These are phyloP conservation scores for Macropus fuliginosus DNA, from an alignment of 2,797 vertebrate species.

Conservation along the genomic window DNA sequence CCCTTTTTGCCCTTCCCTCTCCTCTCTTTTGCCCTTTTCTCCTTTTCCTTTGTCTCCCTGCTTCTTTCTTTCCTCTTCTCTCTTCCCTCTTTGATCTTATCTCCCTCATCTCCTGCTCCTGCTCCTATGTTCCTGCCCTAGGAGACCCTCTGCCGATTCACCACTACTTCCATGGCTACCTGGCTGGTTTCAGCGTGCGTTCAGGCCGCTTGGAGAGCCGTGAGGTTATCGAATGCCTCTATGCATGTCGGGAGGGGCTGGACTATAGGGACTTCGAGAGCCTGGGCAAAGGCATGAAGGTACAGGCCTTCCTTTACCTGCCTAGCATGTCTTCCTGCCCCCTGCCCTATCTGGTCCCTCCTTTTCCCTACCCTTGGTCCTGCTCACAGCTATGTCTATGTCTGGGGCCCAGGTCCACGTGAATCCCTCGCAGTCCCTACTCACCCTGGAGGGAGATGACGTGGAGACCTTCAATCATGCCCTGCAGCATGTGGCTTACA, in stretches of 20 bases:
- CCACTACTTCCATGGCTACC: slow-evolving; percentile 95
- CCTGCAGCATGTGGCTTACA: slow-evolving; percentile 98
- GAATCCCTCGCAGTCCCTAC: slow-evolving; percentile 97
- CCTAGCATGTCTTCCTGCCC: slow-evolving; percentile 56
- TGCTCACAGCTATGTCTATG: slow-evolving; percentile 70
- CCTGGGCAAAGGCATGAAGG: slow-evolving; percentile 99
- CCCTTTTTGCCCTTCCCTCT: slow-evolving; percentile 30
- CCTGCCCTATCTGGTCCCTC: slow-evolving; percentile 57
- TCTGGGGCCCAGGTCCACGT: slow-evolving; percentile 92
- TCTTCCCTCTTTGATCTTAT: slow-evolving; percentile 56
- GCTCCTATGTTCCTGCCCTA: slow-evolving; percentile 84
- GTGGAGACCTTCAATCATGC: slow-evolving; percentile 98
- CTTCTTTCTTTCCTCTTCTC: slow-evolving; percentile 49
- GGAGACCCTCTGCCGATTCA: slow-evolving; percentile 90
- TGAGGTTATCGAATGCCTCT: slow-evolving; percentile 98
- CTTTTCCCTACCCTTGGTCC: slow-evolving; percentile 45
- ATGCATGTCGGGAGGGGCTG: slow-evolving; percentile 98
- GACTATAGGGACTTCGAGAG: slow-evolving; percentile 99
- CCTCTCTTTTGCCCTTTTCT: slow-evolving; percentile 32
- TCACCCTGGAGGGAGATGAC: slow-evolving; percentile 97
- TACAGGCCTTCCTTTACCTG: slow-evolving; percentile 79
- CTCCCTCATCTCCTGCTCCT: slow-evolving; percentile 78
- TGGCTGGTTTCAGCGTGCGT: slow-evolving; percentile 97
- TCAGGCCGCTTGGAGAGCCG: slow-evolving; percentile 97
- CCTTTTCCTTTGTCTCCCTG: slow-evolving; percentile 19